Base-by-base conservation (phyloP, 2,113 vertebrate species). In the Platycercus adscitus region DNA sequence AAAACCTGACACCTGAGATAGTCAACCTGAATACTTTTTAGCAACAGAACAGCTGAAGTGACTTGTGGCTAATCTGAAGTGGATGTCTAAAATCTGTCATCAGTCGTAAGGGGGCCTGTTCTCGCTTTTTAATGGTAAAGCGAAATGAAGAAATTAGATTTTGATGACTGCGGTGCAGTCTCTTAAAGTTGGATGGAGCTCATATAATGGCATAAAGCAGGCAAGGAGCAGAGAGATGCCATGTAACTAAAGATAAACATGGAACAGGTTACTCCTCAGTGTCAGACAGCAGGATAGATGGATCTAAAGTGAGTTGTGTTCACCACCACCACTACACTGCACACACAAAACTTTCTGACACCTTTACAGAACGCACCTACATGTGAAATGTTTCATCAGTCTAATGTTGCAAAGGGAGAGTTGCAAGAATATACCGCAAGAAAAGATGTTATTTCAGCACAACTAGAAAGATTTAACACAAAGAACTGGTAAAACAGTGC, bases 381-480 rank as follows among this genome's bases (percentile, higher is more conserved):
- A 17, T 14, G 11, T 43, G 71, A 72, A 86, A 89, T 52, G 43
- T 73, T 87, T 33, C 13, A 71, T 28, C 15, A 6, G 39, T 55
- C 26, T 52, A 92, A 50, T 7, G 46, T n/a, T 56, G 33, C 55
- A 91, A 88, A 97, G 52, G 18, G 15, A 55, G 69, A 50, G 31
- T 17, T 93, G 46, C 23, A 80, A 81, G 58, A 81, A 81, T 14
- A 25, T 21, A 65, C 13, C 55, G 33, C 26, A 86, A 71, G n/a
- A 77, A 81, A 85, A 82, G 17, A 83, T 41, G 17, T 13, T 64
- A 60, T 75, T 81, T 88, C 39, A 92, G 88, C 24, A 80, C 39
- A 89, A 89, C 13, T 35, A 83, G 37, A 81, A 92, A 93, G 33
- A 71, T 46, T 93, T 86, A 92, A 86, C 66, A 80, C 9, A 91